phyloP scores from a whole-genome alignment of 2,113 vertebrate genomes.

The Forbesichthys papilliferus region DNA sequence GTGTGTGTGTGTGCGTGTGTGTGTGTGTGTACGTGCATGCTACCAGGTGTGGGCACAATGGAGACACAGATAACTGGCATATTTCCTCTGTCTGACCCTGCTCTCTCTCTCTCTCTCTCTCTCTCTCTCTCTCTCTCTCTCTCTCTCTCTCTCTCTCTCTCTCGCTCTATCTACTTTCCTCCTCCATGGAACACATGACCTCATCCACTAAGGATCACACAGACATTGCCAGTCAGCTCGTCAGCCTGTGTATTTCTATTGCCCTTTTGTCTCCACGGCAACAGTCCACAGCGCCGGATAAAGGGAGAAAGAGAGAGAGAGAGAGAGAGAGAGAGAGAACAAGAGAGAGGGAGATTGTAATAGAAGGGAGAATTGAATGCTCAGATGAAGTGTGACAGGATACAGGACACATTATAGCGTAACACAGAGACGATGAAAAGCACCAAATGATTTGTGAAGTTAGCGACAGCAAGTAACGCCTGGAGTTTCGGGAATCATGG shows the following conservation, averaged over 20 bases:
- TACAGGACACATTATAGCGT: neutral
- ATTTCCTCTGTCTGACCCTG: constrained; percentile 26
- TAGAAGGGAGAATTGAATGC: neutral
- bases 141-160: constrained; percentile 4
- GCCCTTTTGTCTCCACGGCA: constrained; percentile 42
- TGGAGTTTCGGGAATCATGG: neutral
- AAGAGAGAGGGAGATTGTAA: neutral
- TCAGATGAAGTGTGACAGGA: neutral
- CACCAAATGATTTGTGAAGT: no score
- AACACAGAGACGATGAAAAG: no score
- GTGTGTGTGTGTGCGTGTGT: constrained; percentile 13
- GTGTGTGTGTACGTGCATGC: constrained; percentile 9
- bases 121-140: neutral
- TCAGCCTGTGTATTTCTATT: constrained; percentile 20
- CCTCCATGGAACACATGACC: constrained; percentile 39
- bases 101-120: constrained; percentile 18
- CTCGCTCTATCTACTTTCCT: constrained; percentile 3
- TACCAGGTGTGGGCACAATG: constrained; percentile 36
- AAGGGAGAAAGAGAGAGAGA: constrained; percentile 20
- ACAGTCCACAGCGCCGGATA: constrained; percentile 37
- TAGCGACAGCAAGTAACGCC: no score
- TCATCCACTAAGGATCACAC: constrained; percentile 35
- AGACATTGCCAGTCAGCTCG: constrained; percentile 30
- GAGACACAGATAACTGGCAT: constrained; percentile 53
- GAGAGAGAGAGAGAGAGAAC: neutral